Percentiles rank a stretch among this genome's conserved stretches.
Evolutionary conservation across 2,797 vertebrate species (phyloP).

Genomic region (Poecile montanus): DNA sequence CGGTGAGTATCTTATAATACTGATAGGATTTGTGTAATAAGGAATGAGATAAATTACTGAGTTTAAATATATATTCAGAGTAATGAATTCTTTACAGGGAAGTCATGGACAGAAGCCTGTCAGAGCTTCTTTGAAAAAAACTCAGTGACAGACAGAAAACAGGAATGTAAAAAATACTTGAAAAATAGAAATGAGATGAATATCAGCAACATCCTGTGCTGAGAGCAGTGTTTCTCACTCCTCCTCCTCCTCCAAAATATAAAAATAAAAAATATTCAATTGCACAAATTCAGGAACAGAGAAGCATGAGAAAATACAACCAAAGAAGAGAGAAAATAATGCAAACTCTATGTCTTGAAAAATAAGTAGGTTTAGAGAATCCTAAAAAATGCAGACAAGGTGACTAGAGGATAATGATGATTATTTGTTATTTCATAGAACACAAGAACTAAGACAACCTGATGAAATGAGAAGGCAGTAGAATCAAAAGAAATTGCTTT

Average conservation of each 20-base stretch:
- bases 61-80: not conserved
- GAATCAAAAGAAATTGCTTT: constrained; percentile 16
- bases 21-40: not conserved
- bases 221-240: not conserved
- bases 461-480: not conserved
- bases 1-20: not conserved
- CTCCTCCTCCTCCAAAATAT: not conserved
- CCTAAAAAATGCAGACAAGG: not conserved
- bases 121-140: not conserved
- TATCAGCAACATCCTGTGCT: not conserved
- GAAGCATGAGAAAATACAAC: not conserved
- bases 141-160: not conserved
- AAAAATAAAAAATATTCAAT: not conserved
- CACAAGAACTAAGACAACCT: not conserved
- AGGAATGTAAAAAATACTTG: not conserved
- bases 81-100: not conserved
- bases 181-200: not conserved
- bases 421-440: not conserved
- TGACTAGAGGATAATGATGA: not conserved
- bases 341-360: not conserved
- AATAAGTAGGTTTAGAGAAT: not conserved
- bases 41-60: not conserved
- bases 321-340: not conserved
- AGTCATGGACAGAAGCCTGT: not conserved
- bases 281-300: not conserved